Evolutionary conservation across 2,888 invertebrate genomes (phyloP).

Genomic region (Diabrotica balteata): DNA sequence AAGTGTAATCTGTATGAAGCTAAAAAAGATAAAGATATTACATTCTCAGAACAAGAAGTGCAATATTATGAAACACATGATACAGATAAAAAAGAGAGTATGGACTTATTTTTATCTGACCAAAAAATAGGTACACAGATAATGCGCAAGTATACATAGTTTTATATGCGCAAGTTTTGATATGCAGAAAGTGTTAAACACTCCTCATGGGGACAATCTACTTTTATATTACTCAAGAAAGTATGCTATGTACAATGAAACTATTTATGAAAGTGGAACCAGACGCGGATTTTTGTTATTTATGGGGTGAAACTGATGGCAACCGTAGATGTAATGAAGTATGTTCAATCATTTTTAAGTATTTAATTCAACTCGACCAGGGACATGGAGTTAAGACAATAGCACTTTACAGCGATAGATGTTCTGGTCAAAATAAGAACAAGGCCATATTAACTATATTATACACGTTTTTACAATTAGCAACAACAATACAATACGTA

Average conservation of each 20-base stretch:
- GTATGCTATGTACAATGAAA: slow-evolving; percentile 40
- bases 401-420: slow-evolving; percentile 11
- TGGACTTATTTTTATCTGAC: slow-evolving; percentile 6
- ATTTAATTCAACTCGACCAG: slow-evolving; percentile 7
- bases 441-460: slow-evolving; percentile 12
- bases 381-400: too few species aligned
- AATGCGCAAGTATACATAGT: too few species aligned
- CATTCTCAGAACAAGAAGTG: slow-evolving; percentile 3
- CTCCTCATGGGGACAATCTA: slow-evolving; percentile 42
- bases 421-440: too few species aligned
- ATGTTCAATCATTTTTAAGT: slow-evolving; percentile 25
- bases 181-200: background rate
- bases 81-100: slow-evolving; percentile 3
- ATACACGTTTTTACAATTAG: slow-evolving; percentile 11
- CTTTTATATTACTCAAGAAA: slow-evolving; percentile 42
- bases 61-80: slow-evolving; percentile 15
- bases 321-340: slow-evolving; percentile 39
- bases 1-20: slow-evolving; percentile 24
- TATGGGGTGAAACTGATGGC: slow-evolving; percentile 37
- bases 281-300: slow-evolving; percentile 38
- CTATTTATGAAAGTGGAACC: slow-evolving; percentile 41
- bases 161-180: slow-evolving; percentile 19
- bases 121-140: slow-evolving; percentile 11
- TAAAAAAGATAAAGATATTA: slow-evolving; percentile 14
- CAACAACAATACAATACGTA: slow-evolving; percentile 11